A percentile compares a stretch with the other conserved stretches of the same genome.
Evolutionary conservation across 2,888 invertebrate species (phyloP).

Genomic region (Coronaproctus castanopsis): DNA sequence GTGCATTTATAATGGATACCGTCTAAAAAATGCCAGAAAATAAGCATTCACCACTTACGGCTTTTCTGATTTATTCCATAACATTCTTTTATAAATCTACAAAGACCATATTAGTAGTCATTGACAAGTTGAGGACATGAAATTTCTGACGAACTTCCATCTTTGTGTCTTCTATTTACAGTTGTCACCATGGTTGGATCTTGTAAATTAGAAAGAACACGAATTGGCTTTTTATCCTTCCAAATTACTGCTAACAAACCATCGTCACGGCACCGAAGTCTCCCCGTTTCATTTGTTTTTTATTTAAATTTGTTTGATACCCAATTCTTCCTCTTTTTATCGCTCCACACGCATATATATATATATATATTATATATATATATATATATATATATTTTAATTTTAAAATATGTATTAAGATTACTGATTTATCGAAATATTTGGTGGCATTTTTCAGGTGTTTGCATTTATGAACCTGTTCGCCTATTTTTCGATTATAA

Average conservation of each 20-base stretch:
- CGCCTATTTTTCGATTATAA: background rate
- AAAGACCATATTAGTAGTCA: too few species aligned
- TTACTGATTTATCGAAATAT: background rate
- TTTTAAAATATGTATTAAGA: background rate
- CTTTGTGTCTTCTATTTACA: background rate
- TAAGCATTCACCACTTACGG: too few species aligned
- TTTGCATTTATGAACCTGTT: background rate
- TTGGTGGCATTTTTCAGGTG: background rate
- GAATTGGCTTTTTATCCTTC: background rate
- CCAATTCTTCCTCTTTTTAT: background rate
- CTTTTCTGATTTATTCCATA: too few species aligned
- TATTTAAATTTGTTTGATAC: background rate
- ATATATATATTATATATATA: too few species aligned
- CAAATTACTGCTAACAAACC: too few species aligned
- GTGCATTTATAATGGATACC: too few species aligned
- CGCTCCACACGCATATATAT: background rate
- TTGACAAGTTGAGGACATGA: background rate
- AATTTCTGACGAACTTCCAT: background rate
- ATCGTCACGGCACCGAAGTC: background rate
- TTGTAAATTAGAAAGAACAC: background rate
- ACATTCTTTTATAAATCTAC: too few species aligned
- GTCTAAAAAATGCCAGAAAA: too few species aligned
- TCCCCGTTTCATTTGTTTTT: background rate
- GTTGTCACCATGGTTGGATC: background rate
- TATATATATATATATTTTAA: too few species aligned